Conservation (phyloP, 23 tunicate species). For the Halocynthia aurantium region DNA sequence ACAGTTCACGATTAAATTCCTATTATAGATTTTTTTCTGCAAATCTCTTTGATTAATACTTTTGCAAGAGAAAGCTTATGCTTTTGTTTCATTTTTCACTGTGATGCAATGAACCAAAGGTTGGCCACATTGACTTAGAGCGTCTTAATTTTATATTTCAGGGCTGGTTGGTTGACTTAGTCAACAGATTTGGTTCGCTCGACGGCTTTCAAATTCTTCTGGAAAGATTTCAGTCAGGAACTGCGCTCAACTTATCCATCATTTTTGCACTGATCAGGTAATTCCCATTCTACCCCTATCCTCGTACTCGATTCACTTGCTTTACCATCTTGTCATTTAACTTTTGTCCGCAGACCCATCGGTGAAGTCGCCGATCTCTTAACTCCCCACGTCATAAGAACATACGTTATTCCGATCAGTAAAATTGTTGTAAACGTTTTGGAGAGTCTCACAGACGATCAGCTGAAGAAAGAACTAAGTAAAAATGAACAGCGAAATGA, state of each 20-base stretch:
- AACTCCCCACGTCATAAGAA: conserved; percentile 3
- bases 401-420: conserved; percentile 10
- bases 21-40: no score
- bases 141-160: neutral
- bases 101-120: no score
- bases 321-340: neutral
- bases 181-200: conserved; percentile 20
- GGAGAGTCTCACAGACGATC: conserved; percentile 11
- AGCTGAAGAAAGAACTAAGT: conserved; percentile 20
- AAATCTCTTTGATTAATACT: no score
- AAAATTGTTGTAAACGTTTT: neutral
- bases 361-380: conserved; percentile 20
- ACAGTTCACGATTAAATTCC: no score
- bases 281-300: neutral
- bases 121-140: no score
- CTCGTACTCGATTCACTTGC: neutral
- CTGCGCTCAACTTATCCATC: conserved; percentile 18
- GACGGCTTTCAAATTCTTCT: conserved; percentile 16
- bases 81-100: no score
- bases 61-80: no score
- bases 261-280: conserved; percentile 24
- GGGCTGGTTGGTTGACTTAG: conserved; percentile 30
- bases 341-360: conserved; percentile 12
- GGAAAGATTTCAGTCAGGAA: conserved; percentile 23
- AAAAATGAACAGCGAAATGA: conserved; percentile 16